A percentile compares a stretch with the other conserved stretches of the same genome.
phyloP scores from a whole-genome alignment of 2,113 vertebrate genomes.

The Heterotis niloticus region DNA sequence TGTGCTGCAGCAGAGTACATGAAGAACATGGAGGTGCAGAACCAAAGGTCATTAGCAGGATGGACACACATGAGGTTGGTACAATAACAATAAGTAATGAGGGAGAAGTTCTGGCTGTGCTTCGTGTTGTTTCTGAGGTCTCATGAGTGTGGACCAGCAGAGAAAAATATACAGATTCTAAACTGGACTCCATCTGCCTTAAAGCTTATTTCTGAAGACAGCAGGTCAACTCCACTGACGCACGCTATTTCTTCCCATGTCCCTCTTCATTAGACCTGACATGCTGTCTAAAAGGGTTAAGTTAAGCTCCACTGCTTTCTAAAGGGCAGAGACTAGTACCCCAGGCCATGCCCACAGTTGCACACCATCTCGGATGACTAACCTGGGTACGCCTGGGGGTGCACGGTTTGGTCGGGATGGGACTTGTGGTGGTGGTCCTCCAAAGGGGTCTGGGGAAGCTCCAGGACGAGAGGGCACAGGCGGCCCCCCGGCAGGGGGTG shows the following conservation, averaged over 20 bases:
- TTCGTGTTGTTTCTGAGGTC: not conserved
- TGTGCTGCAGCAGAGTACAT: not conserved
- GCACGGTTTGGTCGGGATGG: slow-evolving; percentile 95
- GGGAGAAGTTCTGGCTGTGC: not conserved
- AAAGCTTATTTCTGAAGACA: too few species aligned
- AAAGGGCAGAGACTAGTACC: not conserved
- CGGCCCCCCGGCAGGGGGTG: slow-evolving; percentile 85
- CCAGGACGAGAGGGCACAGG: slow-evolving; percentile 95
- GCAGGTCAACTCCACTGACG: too few species aligned
- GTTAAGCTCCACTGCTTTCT: not conserved
- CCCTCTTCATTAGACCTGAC: not conserved
- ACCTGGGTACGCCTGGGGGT: slow-evolving; percentile 95
- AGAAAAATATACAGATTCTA: too few species aligned
- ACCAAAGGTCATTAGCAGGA: not conserved
- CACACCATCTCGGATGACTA: slow-evolving; percentile 53
- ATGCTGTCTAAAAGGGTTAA: not conserved
- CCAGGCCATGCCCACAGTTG: not conserved
- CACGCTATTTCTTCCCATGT: too few species aligned
- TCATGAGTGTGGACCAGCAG: not conserved
- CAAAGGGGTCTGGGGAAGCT: slow-evolving; percentile 90
- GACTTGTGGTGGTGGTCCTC: slow-evolving; percentile 87
- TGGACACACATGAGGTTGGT: too few species aligned
- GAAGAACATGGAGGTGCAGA: not conserved
- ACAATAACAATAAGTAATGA: not conserved
- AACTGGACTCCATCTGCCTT: not conserved